Evolutionary conservation across 2,888 invertebrate species (phyloP), one percentile per base, ranked within the genome.

Genomic region (Dryobotodes eremita): DNA sequence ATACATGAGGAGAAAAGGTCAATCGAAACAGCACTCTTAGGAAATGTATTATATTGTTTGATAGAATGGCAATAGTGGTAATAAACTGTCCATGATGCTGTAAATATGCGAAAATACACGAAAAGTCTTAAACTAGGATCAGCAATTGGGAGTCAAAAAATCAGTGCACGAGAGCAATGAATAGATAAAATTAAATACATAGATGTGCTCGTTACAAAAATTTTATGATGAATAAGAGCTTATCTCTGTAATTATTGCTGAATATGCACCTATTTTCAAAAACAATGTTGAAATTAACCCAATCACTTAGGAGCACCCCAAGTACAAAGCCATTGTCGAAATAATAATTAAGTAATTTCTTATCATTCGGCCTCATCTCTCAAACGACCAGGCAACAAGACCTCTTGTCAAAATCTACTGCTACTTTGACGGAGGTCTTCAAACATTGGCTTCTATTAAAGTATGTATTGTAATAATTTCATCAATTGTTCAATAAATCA

Each of bases 311-410:
- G 85, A 82, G 73, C 59, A 59, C 70, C 31, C 36, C 88, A 89
- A 92, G 90, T 90, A 92, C 92, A 92, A 84, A 85, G 81, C 92
- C 87, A 93, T 94, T 95, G 94, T 94, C 92, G 93, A 93, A 94
- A 94, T 94, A 92, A 92, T 92, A 95, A 94, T 95, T 95, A 95
- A 93, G 93, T 90, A 95, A 95, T 92, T 92, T 91, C 83, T 93
- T 95, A 95, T 95, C 95, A 88, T 74, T 72, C 90, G 93, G 86
- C 92, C 93, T 85, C 93, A 95, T 95, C 95, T 95, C 61, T 59
- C 48, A 73, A 78, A 78, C 73, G 79, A 88, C 92, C 91, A 91
- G 53, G 83, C 84, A 72, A 77, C 69, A 81, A 89, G 92, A 91
- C 83, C 91, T 85, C 78, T 68, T 42, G 42, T 62, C 71, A 65